Evolutionary conservation across 1,140 invertebrate species (phyloP), one percentile per base, ranked within the genome.

Genomic region (Drosophila truncata): DNA sequence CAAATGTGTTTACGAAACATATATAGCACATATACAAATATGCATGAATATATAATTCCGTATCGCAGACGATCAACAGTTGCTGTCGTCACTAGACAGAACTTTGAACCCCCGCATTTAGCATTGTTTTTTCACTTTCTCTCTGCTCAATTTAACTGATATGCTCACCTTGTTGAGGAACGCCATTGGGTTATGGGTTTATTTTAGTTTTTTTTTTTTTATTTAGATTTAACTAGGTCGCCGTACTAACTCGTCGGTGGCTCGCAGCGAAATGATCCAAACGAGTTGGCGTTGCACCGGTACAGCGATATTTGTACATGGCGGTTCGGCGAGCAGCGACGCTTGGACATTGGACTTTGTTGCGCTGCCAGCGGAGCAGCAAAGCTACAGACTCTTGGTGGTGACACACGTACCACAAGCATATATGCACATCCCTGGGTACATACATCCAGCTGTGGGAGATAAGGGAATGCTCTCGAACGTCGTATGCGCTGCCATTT

Each of bases 161-260:
- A 41, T 60, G 54, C 88, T 76, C 69, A 92, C 91, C 91, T 91
- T 92, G 54, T 92, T 92, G 37, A 92, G 71, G 73, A 92, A 92
- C 52, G 91, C 91, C 91, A 92, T 86, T 75, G 42, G 52, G 18
- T 29, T 64, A n/a, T 78, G 58, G 61, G 49, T 50, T 39, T 46
- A 66, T 57, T 50, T 44, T 52, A 27, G 58, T 46, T 9, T 55
- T 54, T 46, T 9, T 55, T 54, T 66, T 58, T 50, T 66, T 77
- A 31, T 64, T 64, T 16, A 58, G 46, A 47, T 61, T 60, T 66
- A 79, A 74, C 20, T 81, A 37, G 75, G 75, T 90, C 78, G 67
- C 71, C 64, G 35, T 84, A 41, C 62, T 70, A 25, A 72, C 84
- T 81, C 65, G 70, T 59, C 54, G 78, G 14, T 33, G 44, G 66